Evolutionary conservation across 1,140 invertebrate species (phyloP).

Genomic region (Aphelenchoides avenae): DNA sequence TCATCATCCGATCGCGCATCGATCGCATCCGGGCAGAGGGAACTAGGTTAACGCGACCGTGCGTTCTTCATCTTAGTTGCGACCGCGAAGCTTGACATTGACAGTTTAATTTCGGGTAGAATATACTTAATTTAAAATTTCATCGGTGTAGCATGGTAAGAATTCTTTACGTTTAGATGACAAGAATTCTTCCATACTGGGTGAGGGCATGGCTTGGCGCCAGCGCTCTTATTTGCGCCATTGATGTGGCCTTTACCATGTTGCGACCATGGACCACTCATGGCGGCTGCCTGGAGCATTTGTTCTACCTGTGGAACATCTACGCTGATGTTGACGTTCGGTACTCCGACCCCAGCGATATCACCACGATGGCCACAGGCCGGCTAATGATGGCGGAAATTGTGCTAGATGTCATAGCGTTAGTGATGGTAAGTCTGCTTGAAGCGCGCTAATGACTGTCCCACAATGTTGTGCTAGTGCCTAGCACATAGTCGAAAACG

Average conservation of each 20-base stretch:
- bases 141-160: no score
- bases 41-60: no score
- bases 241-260: constrained; percentile 53
- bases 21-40: no score
- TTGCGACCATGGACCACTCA: constrained; percentile 42
- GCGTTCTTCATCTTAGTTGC: no score
- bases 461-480: no score
- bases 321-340: constrained; percentile 53
- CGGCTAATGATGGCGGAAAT: constrained; percentile 52
- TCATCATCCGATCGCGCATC: no score
- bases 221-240: constrained; percentile 43
- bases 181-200: constrained; percentile 38
- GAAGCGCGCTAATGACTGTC: no score
- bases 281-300: constrained; percentile 29
- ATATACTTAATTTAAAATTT: no score
- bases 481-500: no score
- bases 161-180: no score
- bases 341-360: constrained; percentile 42
- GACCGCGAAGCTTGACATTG: no score
- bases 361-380: constrained; percentile 53
- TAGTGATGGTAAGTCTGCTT: constrained; percentile 35
- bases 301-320: constrained; percentile 46
- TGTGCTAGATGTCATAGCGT: constrained; percentile 46
- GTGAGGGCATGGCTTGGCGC: constrained; percentile 42
- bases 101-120: no score